Conservation (phyloP, 1,140 invertebrate species). For the Platyscapa corneri region DNA sequence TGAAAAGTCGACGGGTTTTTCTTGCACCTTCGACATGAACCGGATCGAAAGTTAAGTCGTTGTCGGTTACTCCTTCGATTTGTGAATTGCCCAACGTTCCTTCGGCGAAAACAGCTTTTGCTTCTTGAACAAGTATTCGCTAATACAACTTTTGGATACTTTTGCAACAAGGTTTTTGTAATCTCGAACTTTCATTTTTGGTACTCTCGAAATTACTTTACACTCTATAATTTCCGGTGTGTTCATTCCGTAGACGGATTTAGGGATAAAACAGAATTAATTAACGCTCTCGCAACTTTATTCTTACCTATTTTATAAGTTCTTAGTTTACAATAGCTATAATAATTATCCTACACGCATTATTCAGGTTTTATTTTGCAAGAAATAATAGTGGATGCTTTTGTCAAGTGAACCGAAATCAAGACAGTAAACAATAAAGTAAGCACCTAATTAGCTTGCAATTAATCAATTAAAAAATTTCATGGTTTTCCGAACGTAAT, state of each 20-base stretch:
- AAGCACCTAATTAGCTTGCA: background rate
- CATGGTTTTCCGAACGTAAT: no score
- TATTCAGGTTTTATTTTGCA: no score
- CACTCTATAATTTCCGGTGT: background rate
- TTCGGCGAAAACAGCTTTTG: background rate
- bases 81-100: background rate
- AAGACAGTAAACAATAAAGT: background rate
- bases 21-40: background rate
- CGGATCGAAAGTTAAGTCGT: background rate
- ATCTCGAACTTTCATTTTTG: background rate
- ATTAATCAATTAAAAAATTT: background rate
- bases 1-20: background rate
- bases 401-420: background rate
- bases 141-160: no score
- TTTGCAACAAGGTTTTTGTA: background rate
- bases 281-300: background rate
- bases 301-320: background rate
- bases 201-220: background rate
- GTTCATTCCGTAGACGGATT: background rate
- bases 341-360: background rate
- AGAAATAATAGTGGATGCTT: background rate
- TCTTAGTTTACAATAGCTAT: background rate
- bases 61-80: background rate
- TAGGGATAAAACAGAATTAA: background rate
- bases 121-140: background rate